Conservation (phyloP, 2,888 invertebrate genomes). For the Thymelicus lineola region DNA sequence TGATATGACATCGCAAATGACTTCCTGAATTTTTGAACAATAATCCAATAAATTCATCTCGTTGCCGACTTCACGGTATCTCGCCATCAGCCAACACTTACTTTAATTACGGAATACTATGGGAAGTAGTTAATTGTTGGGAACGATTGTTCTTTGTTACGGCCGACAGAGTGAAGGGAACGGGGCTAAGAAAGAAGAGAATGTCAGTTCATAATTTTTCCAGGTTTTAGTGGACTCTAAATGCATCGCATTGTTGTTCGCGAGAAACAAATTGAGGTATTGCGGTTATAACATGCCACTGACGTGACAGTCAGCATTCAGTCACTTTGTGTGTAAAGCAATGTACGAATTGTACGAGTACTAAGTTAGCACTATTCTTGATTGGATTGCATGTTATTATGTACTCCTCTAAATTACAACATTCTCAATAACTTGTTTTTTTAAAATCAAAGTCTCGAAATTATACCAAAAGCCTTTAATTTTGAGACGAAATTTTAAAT, state of each 20-base stretch:
- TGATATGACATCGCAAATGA: constrained; percentile 9
- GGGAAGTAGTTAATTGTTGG: constrained; percentile 67
- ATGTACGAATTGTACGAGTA: too few relatives aligned
- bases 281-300: background rate
- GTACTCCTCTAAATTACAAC: too few relatives aligned
- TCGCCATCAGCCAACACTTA: constrained; percentile 42
- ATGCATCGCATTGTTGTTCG: constrained; percentile 13
- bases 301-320: too few relatives aligned
- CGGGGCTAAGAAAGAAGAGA: constrained; percentile 55
- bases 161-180: constrained; percentile 45
- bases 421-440: too few relatives aligned
- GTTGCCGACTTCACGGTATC: constrained; percentile 46
- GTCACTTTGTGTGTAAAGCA: too few relatives aligned
- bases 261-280: constrained; percentile 22
- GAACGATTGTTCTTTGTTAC: constrained; percentile 63
- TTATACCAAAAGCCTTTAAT: too few relatives aligned
- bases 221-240: constrained; percentile 23
- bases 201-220: constrained; percentile 47
- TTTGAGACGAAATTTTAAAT: too few relatives aligned
- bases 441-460: too few relatives aligned
- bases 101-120: constrained; percentile 57
- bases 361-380: too few relatives aligned
- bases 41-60: constrained; percentile 44
- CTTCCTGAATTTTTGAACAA: constrained; percentile 24
- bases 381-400: too few relatives aligned